Evolutionary conservation across 1,140 invertebrate genomes (phyloP), one percentile per base, ranked within the genome.

Genomic region (Diabrotica virgifera): DNA sequence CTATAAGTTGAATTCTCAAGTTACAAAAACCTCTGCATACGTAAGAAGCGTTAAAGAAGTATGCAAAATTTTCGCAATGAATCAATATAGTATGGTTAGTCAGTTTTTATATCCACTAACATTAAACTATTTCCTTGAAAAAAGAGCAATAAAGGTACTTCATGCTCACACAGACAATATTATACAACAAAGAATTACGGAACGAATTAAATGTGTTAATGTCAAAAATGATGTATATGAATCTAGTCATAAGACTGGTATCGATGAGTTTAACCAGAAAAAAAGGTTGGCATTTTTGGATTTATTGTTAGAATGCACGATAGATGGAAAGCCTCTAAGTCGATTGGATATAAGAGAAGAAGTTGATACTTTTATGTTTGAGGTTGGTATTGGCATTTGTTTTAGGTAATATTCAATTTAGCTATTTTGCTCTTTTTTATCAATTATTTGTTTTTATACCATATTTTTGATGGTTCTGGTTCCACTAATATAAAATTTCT

Each of bases 351-450:
- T 94, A 53, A 81, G 88, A 60, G 90, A 93, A 75, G 91, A 94
- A 82, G 90, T 93, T 5, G 90, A 94, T 71, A 93, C 91, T 5
- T 94, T 94, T 72, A 92, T 90, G 85, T 91, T 91, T 77, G 89
- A 87, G 81, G 91, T 91, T 64, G 5, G 40, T 60, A 8, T 2
- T 1, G 4, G 24, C 24, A 24, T 24, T 5, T 24, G 3, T 12
- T 55, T n/a, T n/a, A 1, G 2, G 24, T 9, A 2, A 2, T 55
- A 9, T 10, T n/a, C 2, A 12, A n/a, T 24, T 55, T 11, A 9
- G 9, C 53, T 5, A 10, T 11, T n/a, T 55, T n/a, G 53, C 11
- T 24, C 0, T 55, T 36, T 7, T 11, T 24, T 4, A 24, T 24
- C 1, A 1, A 24, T 24, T 1, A 24, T 2, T 24, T 24, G 4